Percentiles rank a stretch among this genome's conserved stretches.
Evolutionary conservation across 1,140 invertebrate genomes (phyloP).

Genomic region (Theocolax elegans): DNA sequence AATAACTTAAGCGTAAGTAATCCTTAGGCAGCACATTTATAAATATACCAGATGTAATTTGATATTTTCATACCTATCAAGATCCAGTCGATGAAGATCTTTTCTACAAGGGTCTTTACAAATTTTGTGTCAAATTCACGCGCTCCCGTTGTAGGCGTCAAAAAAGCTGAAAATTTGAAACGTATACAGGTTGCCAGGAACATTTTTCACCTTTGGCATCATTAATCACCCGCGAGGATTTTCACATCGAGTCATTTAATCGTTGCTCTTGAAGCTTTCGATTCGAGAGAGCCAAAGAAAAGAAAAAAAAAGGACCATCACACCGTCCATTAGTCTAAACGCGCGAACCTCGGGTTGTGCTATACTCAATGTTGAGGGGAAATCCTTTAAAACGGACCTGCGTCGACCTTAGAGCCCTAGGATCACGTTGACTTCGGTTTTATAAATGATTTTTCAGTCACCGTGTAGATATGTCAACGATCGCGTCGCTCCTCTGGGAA

Average conservation of each 20-base stretch:
- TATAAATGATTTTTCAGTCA: slow-evolving; percentile 63
- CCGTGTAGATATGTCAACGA: slow-evolving; percentile 52
- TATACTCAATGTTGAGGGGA: slow-evolving; percentile 63
- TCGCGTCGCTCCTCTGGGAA: slow-evolving; percentile 55
- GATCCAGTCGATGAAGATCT: not conserved
- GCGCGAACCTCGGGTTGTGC: slow-evolving; percentile 50
- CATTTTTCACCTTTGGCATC: slow-evolving; percentile 34
- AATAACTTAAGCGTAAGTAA: too few relatives aligned
- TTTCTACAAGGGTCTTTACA: not conserved
- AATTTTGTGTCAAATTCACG: not conserved
- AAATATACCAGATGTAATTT: too few relatives aligned
- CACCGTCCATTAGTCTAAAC: slow-evolving; percentile 57
- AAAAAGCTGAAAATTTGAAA: slow-evolving; percentile 33
- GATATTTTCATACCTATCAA: not conserved
- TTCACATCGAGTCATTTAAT: slow-evolving; percentile 50
- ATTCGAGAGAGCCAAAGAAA: slow-evolving; percentile 31
- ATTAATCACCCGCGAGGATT: slow-evolving; percentile 49
- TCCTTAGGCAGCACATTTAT: too few relatives aligned
- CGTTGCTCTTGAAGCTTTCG: slow-evolving; percentile 31
- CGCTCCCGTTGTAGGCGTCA: slow-evolving; percentile 1
- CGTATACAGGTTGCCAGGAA: not conserved
- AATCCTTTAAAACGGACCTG: slow-evolving; percentile 59
- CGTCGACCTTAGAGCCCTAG: slow-evolving; percentile 46
- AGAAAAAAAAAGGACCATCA: slow-evolving; percentile 40
- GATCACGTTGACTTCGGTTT: slow-evolving; percentile 51